These are phyloP conservation scores for Cantharis nigra DNA, from an alignment of 2,888 invertebrate genomes.

Conservation along the genomic window DNA sequence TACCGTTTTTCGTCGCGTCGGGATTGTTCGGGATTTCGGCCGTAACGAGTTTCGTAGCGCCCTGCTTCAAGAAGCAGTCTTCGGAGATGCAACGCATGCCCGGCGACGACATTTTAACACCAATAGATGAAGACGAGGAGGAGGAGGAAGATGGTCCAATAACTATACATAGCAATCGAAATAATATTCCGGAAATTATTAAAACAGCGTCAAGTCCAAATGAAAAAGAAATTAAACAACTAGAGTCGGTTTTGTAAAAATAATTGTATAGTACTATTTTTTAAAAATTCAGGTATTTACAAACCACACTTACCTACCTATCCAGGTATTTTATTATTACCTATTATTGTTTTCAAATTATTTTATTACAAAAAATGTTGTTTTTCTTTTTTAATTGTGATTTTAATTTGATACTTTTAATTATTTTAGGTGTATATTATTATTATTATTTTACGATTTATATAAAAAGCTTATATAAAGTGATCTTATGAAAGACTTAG, in stretches of 20 bases:
- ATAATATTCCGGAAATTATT: slow-evolving; percentile 70
- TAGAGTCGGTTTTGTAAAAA: slow-evolving; percentile 74
- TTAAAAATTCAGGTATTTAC: background rate
- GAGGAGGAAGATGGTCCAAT: slow-evolving; percentile 74
- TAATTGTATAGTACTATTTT: background rate
- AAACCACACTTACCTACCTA: background rate
- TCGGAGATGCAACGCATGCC: slow-evolving; percentile 64
- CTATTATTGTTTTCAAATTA: background rate
- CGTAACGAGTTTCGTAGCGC: slow-evolving; percentile 81
- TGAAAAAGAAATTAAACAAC: slow-evolving; percentile 66
- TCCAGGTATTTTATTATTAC: background rate
- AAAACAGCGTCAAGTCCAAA: slow-evolving; percentile 73
- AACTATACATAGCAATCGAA: slow-evolving; percentile 61
- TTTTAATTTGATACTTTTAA: slow-evolving; percentile 6
- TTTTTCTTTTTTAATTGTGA: slow-evolving; percentile 14
- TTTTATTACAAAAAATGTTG: slow-evolving; percentile 1
- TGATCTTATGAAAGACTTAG: slow-evolving; percentile 19
- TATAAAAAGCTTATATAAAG: slow-evolving; percentile 1
- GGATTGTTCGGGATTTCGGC: slow-evolving; percentile 85
- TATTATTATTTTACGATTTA: slow-evolving; percentile 9
- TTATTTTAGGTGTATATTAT: slow-evolving; percentile 1
- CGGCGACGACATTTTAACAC: slow-evolving; percentile 70
- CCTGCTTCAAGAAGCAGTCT: slow-evolving; percentile 66
- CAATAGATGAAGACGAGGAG: slow-evolving; percentile 84
- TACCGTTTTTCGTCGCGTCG: slow-evolving; percentile 93